Base-by-base conservation (phyloP, 2,797 vertebrate genomes). In the Lateolabrax maculatus region DNA sequence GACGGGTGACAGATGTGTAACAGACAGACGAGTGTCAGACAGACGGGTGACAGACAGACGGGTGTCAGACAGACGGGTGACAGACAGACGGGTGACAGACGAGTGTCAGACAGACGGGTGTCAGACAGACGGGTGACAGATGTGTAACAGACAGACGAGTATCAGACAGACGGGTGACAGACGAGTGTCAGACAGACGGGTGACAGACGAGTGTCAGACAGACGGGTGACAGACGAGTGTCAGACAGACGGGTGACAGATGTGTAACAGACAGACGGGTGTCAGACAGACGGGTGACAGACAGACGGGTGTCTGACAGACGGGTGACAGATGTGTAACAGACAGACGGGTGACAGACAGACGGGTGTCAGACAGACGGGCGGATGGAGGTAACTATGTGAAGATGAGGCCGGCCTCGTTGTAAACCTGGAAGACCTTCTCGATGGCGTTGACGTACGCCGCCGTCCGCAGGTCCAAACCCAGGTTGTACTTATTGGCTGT, bases 401-500 rank as follows among this genome's bases (percentile, higher is more conserved):
- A 94, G 84, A 89, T 95, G 89, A 99, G 94, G 0, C 98, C 98
- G 18, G 98, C 97, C 90, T 99, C 97, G 6, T 95, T 97, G 96
- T 99, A 99, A 70, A 99, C 98, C 91, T 95, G 97, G 96, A 99
- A 99, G 83, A 99, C 97, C 80, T 99, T 99, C 94, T 99, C 98
- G 10, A 99, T 99, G 91, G 98, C 98, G 48, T 98, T 99, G 93
- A 98, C 97, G 0, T 99, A 99, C 37, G 98, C 98, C 6, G 98
- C 98, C 4, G 98, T 99, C 91, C 98, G 94, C 90, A 99, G 94
- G 92, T 99, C 98, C 94, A 99, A 77, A 12, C 97, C 98, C 87
- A 99, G 95, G 93, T 98, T 96, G 89, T 98, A 98, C 88, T 96
- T 97, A 95, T 96, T 97, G 76, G 97, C 97, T 0, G 97, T 99